A percentile compares a stretch with the other conserved stretches of the same genome.
These are phyloP conservation scores for Eupithecia centaureata DNA, from an alignment of 2,888 invertebrate genomes.

Conservation along the genomic window DNA sequence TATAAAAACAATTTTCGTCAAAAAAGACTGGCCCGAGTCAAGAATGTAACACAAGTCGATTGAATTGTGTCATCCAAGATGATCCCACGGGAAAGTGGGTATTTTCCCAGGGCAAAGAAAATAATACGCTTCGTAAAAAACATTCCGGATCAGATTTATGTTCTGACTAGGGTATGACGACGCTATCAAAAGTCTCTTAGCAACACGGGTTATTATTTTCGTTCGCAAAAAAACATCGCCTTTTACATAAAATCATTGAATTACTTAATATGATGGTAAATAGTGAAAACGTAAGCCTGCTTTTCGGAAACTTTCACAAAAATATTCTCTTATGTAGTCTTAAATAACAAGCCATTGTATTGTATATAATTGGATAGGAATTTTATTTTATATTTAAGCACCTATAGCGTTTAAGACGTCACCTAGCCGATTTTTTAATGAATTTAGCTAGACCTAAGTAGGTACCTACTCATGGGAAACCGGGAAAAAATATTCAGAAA, in stretches of 20 bases:
- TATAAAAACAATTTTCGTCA: not conserved
- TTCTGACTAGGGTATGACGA: constrained; percentile 48
- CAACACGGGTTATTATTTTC: not conserved
- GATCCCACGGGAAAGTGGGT: constrained; percentile 50
- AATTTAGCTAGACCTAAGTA: too few species aligned
- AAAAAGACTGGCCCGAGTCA: constrained; percentile 6
- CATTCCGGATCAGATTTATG: constrained; percentile 50
- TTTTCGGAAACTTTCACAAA: not conserved
- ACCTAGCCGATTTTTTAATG: too few species aligned
- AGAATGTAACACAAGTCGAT: constrained; percentile 15
- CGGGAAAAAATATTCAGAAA: too few species aligned
- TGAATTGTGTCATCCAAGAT: constrained; percentile 39
- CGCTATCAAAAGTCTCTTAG: constrained; percentile 25
- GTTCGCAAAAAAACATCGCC: not conserved
- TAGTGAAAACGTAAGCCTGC: not conserved
- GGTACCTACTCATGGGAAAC: too few species aligned
- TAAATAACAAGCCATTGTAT: not conserved
- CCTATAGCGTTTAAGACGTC: too few species aligned
- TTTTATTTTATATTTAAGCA: too few species aligned
- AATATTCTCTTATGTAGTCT: not conserved
- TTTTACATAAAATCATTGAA: not conserved
- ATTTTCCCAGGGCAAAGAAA: constrained; percentile 59
- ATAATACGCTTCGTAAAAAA: constrained; percentile 58
- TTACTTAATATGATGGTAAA: too few species aligned
- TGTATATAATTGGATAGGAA: too few species aligned